Base-by-base conservation (phyloP, 2,888 invertebrate genomes). In the Dicranocentrus wangi region DNA sequence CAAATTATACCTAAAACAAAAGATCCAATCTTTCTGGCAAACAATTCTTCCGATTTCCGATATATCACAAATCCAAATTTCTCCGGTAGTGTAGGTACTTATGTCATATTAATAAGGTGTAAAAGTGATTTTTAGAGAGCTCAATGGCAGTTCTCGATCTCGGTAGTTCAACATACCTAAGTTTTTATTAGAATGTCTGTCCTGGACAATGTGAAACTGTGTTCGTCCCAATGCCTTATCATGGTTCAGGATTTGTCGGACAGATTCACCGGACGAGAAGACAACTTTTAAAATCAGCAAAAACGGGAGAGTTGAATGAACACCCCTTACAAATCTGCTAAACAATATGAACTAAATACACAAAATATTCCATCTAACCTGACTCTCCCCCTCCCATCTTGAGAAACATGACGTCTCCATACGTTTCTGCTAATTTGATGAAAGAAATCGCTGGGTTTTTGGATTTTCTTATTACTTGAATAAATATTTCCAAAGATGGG, bases 401-500 rank as follows among this genome's bases (percentile, higher is more conserved):
- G 0, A 76, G 1, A n/a, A 66, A 66, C 55, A 58, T 58, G 0
- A 76, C 27, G 42, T 66, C 75, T 17, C 75, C 75, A 53, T 76
- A 76, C 21, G 21, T 58, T 7, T 76, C 43, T 0, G 43, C 63
- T 1, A 76, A 43, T 21, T 76, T 0, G 25, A 19, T 25, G 75
- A 32, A 32, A 3, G 32, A 3, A 32, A 39, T 8, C 13, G 1
- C 32, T 2, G 0, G 75, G 43, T 25, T 10, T 43, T 76, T 58
- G 10, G 21, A 8, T 10, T n/a, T n/a, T n/a, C n/a, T n/a, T n/a
- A n/a, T n/a, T n/a, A n/a, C n/a, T n/a, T n/a, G n/a, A n/a, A n/a
- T n/a, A n/a, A n/a, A 75, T 15, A 42, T 65, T 75, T 17, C 73
- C 73, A n/a, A 75, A 0, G 13, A 76, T 7, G 1, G 75, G 75